These are phyloP conservation scores for Cyrtonyx montezumae DNA, from an alignment of 2,113 vertebrate species.

Conservation along the genomic window DNA sequence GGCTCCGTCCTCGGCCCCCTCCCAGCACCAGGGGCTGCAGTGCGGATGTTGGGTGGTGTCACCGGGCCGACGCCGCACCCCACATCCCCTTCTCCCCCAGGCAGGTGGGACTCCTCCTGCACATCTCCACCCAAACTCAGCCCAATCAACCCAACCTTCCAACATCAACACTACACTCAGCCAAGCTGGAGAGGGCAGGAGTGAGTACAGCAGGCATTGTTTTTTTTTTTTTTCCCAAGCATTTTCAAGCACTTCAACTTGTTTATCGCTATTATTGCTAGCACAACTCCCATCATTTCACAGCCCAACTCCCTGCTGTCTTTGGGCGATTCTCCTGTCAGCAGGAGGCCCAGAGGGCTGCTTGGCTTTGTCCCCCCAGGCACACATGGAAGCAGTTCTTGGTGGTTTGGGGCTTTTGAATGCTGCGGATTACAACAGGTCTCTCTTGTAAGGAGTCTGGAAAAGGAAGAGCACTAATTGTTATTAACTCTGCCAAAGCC, in stretches of 20 bases:
- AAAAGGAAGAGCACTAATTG: slow-evolving; percentile 63
- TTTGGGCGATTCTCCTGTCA: slow-evolving; percentile 10
- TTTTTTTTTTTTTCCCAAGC: not conserved
- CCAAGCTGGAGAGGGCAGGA: not conserved
- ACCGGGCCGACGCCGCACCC: not conserved
- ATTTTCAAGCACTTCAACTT: not conserved
- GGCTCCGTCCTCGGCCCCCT: fast-evolving
- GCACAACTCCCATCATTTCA: not conserved
- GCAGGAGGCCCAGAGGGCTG: not conserved
- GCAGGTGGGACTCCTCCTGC: not conserved
- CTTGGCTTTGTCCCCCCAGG: not conserved
- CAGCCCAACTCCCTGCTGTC: not conserved
- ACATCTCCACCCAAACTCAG: not conserved
- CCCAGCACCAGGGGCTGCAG: not conserved
- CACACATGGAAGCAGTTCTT: slow-evolving; percentile 28
- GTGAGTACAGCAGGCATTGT: not conserved
- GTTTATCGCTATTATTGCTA: not conserved
- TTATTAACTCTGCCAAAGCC: slow-evolving; percentile 72
- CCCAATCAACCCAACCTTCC: not conserved
- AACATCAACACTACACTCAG: not conserved
- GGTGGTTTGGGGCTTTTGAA: slow-evolving; percentile 30
- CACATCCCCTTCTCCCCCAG: not conserved
- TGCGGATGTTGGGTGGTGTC: not conserved
- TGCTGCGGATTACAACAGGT: slow-evolving; percentile 34
- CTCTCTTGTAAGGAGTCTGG: slow-evolving; percentile 47